These are phyloP conservation scores for Acrobasis consociella DNA, from an alignment of 2,888 invertebrate species.

Conservation along the genomic window DNA sequence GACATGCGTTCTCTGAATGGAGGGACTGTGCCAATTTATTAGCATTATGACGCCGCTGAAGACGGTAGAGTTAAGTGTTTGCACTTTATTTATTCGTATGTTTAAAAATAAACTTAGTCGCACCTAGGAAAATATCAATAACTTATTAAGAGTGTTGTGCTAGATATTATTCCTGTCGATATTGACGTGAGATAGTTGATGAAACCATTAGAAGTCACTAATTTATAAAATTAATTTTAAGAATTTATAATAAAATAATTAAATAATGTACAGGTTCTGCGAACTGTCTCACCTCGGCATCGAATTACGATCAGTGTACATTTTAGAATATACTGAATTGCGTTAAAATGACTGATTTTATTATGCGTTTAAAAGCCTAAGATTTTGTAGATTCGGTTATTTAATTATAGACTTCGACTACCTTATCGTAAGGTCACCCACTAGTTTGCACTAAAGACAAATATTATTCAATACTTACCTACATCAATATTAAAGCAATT, in stretches of 20 bases:
- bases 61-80: conserved; percentile 83
- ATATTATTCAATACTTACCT: conserved; percentile 55
- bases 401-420: conserved; percentile 71
- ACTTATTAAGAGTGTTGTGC: conserved; percentile 83
- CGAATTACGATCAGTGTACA: conserved; percentile 79
- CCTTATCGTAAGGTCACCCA: conserved; percentile 76
- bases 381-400: conserved; percentile 78
- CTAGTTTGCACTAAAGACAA: conserved; percentile 78
- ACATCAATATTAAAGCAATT: conserved; percentile 75
- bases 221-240: conserved; percentile 78
- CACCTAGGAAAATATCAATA: conserved; percentile 83
- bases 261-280: conserved; percentile 65
- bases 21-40: conserved; percentile 79
- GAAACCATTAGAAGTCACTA: conserved; percentile 78
- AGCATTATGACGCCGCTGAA: conserved; percentile 75
- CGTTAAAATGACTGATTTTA: conserved; percentile 83
- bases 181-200: conserved; percentile 73
- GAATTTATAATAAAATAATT: conserved; percentile 77
- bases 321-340: conserved; percentile 81
- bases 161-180: conserved; percentile 74
- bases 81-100: conserved; percentile 84
- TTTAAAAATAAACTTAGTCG: conserved; percentile 81
- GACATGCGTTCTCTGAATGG: conserved; percentile 60
- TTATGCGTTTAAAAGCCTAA: conserved; percentile 81
- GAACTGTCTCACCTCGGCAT: conserved; percentile 75